Evolutionary conservation across 2,797 vertebrate species (phyloP).

Genomic region (Smutsia temminckii): DNA sequence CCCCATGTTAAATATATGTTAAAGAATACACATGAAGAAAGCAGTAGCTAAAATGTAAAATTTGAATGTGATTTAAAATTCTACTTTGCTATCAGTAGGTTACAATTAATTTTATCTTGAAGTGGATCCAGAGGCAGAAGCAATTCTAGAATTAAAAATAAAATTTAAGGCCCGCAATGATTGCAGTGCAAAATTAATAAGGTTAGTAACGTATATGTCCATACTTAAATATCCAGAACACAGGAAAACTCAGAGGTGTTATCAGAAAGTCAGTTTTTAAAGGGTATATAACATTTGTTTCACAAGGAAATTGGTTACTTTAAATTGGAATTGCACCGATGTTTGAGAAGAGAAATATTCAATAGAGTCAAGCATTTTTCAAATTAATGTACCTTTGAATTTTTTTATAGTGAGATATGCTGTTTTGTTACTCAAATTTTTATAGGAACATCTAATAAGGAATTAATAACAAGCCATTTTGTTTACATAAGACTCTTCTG

Average conservation of each 20-base stretch:
- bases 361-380: slow-evolving; percentile 72
- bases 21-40: neutral
- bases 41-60: neutral
- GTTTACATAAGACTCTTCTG: neutral
- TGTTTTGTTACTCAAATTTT: slow-evolving; percentile 75
- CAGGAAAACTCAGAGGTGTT: slow-evolving; percentile 14
- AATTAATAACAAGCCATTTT: slow-evolving; percentile 43
- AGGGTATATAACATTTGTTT: slow-evolving; percentile 72
- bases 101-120: slow-evolving; percentile 56
- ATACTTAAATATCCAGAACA: slow-evolving; percentile 53
- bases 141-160: slow-evolving; percentile 52
- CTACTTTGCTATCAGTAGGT: neutral
- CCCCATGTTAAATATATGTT: neutral
- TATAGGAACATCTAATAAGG: slow-evolving; percentile 44
- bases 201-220: slow-evolving; percentile 39
- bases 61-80: slow-evolving; percentile 42
- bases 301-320: slow-evolving; percentile 74
- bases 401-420: slow-evolving; percentile 52
- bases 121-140: neutral
- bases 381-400: slow-evolving; percentile 77
- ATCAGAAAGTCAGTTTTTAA: slow-evolving; percentile 75
- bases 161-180: neutral
- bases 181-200: slow-evolving; percentile 51
- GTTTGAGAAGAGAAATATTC: slow-evolving; percentile 72
- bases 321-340: slow-evolving; percentile 74